Percentiles rank a stretch among this genome's conserved stretches.
These are phyloP conservation scores for Boloria euphrosyne DNA, from an alignment of 2,888 invertebrate species.

Conservation along the genomic window DNA sequence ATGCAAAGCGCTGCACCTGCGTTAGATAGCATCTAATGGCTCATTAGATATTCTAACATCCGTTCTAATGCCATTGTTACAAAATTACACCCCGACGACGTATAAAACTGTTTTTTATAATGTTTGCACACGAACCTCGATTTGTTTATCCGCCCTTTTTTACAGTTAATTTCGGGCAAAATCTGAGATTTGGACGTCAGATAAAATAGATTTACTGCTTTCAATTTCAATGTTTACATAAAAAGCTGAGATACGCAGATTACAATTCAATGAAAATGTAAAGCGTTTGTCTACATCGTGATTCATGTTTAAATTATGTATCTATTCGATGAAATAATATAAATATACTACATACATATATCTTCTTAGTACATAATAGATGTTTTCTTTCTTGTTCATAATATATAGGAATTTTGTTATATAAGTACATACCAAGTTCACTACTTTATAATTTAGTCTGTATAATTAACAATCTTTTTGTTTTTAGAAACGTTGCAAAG, in stretches of 20 bases:
- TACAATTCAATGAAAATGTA: background rate
- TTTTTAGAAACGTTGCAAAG: background rate
- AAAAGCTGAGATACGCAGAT: slow-evolving; percentile 10
- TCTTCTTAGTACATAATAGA: too few relatives aligned
- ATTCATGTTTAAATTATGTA: too few relatives aligned
- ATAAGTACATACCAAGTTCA: background rate
- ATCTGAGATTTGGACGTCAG: slow-evolving; percentile 42
- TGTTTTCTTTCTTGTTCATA: too few relatives aligned
- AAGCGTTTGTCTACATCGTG: background rate
- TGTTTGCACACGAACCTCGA: slow-evolving; percentile 36
- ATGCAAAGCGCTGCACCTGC: slow-evolving; percentile 58
- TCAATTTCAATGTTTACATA: slow-evolving; percentile 28
- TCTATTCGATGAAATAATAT: too few relatives aligned
- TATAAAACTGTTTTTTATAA: slow-evolving; percentile 39
- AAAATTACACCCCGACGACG: slow-evolving; percentile 45
- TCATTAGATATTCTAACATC: slow-evolving; percentile 52
- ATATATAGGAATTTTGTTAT: too few relatives aligned
- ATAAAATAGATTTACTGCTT: slow-evolving; percentile 33
- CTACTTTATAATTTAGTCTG: background rate
- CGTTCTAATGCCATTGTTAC: slow-evolving; percentile 54
- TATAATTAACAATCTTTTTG: too few relatives aligned
- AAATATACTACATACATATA: background rate
- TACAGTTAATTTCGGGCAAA: slow-evolving; percentile 47
- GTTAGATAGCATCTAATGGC: slow-evolving; percentile 44
- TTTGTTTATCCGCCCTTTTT: slow-evolving; percentile 40